Evolutionary conservation across 2,888 invertebrate genomes (phyloP).

Genomic region (Andrena flavipes): DNA sequence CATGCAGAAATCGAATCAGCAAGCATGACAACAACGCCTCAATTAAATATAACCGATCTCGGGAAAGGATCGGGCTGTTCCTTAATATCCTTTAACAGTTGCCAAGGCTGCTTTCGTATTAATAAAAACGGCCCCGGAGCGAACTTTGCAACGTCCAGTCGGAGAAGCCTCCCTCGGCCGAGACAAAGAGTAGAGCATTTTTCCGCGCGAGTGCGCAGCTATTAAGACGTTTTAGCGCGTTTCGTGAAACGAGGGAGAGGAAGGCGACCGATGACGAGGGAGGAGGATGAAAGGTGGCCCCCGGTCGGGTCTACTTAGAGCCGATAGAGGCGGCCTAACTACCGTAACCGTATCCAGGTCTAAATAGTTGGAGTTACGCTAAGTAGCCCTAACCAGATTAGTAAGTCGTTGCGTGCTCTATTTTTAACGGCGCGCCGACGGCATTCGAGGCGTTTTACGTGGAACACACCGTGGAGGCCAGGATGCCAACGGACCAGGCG

Average conservation of each 20-base stretch:
- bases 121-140: no score
- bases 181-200: constrained; percentile 37
- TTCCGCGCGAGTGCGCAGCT: constrained; percentile 44
- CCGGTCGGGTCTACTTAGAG: constrained; percentile 66
- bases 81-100: not conserved
- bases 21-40: constrained; percentile 56
- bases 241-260: constrained; percentile 74
- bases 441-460: constrained; percentile 68
- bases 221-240: constrained; percentile 83
- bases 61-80: not conserved
- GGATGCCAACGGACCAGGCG: constrained; percentile 33
- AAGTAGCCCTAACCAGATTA: constrained; percentile 85
- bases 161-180: not conserved
- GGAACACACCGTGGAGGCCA: constrained; percentile 52
- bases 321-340: constrained; percentile 70
- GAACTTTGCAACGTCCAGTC: not conserved
- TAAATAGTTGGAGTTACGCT: constrained; percentile 84
- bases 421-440: constrained; percentile 80
- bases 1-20: constrained; percentile 42
- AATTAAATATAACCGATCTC: constrained; percentile 52
- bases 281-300: constrained; percentile 10
- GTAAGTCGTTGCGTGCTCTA: constrained; percentile 84
- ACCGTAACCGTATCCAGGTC: constrained; percentile 81
- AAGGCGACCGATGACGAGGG: not conserved
- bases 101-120: no score